Evolutionary conservation across 2,113 vertebrate genomes (phyloP).

Genomic region (Diglossa brunneiventris): DNA sequence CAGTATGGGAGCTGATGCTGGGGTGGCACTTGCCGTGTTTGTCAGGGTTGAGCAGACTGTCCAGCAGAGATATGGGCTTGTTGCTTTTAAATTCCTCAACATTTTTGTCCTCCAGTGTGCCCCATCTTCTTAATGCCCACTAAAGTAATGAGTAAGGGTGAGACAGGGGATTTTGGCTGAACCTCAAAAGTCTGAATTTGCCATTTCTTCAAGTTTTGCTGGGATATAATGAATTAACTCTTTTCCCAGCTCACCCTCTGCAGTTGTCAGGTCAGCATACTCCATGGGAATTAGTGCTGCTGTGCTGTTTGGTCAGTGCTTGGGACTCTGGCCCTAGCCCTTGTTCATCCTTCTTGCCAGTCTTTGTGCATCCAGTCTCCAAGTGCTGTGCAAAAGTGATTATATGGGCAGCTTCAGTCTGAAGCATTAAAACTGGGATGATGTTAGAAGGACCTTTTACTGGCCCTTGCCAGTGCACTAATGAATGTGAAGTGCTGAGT

Average conservation of each 20-base stretch:
- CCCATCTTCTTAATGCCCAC: not conserved
- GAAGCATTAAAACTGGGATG: not conserved
- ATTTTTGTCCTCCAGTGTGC: not conserved
- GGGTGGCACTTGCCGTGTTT: not conserved
- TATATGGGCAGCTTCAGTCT: not conserved
- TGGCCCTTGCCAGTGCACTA: not conserved
- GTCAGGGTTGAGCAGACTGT: not conserved
- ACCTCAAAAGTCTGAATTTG: not conserved
- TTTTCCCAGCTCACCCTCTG: not conserved
- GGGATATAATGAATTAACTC: not conserved
- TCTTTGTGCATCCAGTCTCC: not conserved
- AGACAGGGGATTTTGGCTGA: not conserved
- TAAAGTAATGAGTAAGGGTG: not conserved
- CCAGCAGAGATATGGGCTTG: not conserved
- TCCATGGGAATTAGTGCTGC: not conserved
- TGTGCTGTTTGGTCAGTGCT: not conserved
- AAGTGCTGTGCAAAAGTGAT: not conserved
- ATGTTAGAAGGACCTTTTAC: not conserved
- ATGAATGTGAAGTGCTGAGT: not conserved
- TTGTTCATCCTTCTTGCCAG: not conserved
- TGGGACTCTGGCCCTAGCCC: not conserved
- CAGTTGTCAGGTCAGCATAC: not conserved
- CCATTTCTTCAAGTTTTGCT: not conserved
- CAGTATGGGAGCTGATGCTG: not conserved
- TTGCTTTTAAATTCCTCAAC: not conserved